Conservation (phyloP, 2,113 vertebrate species). For the Pygoscelis antarcticus region DNA sequence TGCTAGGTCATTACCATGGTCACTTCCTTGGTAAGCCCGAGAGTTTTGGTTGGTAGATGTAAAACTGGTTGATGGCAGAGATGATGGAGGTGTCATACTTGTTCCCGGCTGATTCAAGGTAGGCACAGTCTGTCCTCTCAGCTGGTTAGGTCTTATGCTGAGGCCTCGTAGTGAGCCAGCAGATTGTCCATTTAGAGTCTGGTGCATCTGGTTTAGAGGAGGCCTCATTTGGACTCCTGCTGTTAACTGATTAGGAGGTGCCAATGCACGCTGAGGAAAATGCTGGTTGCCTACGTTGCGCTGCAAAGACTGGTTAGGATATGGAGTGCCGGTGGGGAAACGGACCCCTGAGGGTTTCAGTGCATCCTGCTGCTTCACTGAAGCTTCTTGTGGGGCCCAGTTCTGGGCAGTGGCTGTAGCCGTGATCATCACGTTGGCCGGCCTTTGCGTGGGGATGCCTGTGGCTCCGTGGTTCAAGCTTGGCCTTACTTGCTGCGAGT, state of each 20-base stretch:
- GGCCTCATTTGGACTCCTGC: slow-evolving; percentile 83
- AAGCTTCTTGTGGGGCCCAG: slow-evolving; percentile 81
- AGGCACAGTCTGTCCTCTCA: slow-evolving; percentile 80
- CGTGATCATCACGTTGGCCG: slow-evolving; percentile 77
- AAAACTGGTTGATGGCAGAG: slow-evolving; percentile 78
- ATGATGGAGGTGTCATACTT: slow-evolving; percentile 76
- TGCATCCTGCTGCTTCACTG: slow-evolving; percentile 80
- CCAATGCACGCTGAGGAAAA: slow-evolving; percentile 81
- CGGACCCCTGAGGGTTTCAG: slow-evolving; percentile 73
- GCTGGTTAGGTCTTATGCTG: slow-evolving; percentile 78
- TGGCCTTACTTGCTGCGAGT: slow-evolving; percentile 77
- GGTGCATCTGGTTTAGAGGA: slow-evolving; percentile 77
- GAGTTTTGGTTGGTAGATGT: slow-evolving; percentile 75
- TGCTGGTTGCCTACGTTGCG: slow-evolving; percentile 75
- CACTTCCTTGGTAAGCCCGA: slow-evolving; percentile 80
- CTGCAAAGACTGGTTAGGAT: slow-evolving; percentile 77
- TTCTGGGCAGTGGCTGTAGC: slow-evolving; percentile 65
- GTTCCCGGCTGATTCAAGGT: slow-evolving; percentile 78
- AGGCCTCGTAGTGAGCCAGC: slow-evolving; percentile 75
- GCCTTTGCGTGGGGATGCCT: slow-evolving; percentile 70
- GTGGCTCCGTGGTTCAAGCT: slow-evolving; percentile 64
- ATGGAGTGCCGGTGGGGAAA: slow-evolving; percentile 68
- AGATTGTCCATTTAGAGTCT: slow-evolving; percentile 76
- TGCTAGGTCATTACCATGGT: slow-evolving; percentile 79
- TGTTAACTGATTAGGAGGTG: slow-evolving; percentile 83